Percentiles rank a stretch among this genome's conserved stretches.
Conservation (phyloP, 1,140 invertebrate genomes). For the Microplitis mediator region DNA sequence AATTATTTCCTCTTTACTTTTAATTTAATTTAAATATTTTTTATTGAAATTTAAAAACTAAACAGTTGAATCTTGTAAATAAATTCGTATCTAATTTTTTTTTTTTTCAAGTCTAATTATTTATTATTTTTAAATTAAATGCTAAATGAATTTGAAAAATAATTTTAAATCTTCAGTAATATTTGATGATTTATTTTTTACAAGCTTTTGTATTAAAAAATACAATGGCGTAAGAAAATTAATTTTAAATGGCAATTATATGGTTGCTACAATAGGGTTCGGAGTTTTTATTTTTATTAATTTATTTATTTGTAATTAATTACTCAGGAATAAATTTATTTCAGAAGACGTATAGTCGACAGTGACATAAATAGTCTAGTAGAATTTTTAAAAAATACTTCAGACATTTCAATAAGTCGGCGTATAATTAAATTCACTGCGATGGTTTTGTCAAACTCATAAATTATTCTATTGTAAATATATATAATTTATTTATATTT, state of each 20-base stretch:
- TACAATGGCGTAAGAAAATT: slow-evolving; percentile 51
- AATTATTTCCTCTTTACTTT: background rate
- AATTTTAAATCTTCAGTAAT: background rate
- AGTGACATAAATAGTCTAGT: slow-evolving; percentile 60
- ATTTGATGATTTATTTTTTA: slow-evolving; percentile 45
- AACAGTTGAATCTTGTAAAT: background rate
- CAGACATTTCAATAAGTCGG: slow-evolving; percentile 58
- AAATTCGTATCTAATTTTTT: background rate
- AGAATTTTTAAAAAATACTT: slow-evolving; percentile 56
- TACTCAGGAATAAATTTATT: background rate
- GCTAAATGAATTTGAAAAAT: background rate
- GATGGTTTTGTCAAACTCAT: slow-evolving; percentile 60
- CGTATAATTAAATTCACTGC: slow-evolving; percentile 64
- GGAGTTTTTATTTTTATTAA: slow-evolving; percentile 9
- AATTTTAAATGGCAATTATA: slow-evolving; percentile 47
- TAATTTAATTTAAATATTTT: background rate
- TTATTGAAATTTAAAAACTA: background rate
- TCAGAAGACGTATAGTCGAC: slow-evolving; percentile 54
- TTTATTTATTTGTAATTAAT: background rate
- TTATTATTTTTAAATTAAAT: background rate
- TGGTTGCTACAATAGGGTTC: slow-evolving; percentile 44
- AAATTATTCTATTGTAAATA: slow-evolving; percentile 41
- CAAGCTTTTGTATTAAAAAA: slow-evolving; percentile 51
- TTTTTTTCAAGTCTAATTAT: too few species aligned
- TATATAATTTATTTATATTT: background rate